These are phyloP conservation scores for Noctua janthina DNA, from an alignment of 2,888 invertebrate genomes.

Conservation along the genomic window DNA sequence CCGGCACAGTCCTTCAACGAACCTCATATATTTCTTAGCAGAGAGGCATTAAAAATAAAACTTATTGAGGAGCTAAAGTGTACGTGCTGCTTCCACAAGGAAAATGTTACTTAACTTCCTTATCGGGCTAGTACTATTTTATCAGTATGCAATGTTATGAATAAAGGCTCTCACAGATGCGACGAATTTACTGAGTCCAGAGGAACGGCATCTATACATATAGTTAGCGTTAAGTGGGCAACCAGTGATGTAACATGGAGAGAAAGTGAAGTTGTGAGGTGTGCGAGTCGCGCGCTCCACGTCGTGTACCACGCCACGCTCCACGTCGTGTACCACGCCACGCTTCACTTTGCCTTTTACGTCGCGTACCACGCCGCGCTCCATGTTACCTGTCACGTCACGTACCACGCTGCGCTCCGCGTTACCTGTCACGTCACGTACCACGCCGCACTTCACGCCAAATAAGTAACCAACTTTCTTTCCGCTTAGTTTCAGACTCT, in stretches of 20 bases:
- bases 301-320: no score
- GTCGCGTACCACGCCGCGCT: no score
- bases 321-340: no score
- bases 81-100: constrained; percentile 1
- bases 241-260: neutral
- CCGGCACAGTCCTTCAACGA: neutral
- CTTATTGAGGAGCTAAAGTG: neutral
- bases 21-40: neutral
- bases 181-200: neutral
- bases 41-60: neutral
- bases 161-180: constrained; percentile 21
- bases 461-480: no score
- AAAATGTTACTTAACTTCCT: constrained; percentile 15
- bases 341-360: no score
- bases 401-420: no score
- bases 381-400: no score
- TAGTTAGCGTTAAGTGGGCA: neutral
- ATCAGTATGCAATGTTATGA: constrained; percentile 1
- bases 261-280: neutral
- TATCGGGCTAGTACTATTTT: neutral
- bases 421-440: no score
- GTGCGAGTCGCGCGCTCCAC: no score
- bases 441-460: neutral
- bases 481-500: no score
- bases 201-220: neutral